Conservation (phyloP, 2,888 invertebrate species). For the Zonitis immaculata region DNA sequence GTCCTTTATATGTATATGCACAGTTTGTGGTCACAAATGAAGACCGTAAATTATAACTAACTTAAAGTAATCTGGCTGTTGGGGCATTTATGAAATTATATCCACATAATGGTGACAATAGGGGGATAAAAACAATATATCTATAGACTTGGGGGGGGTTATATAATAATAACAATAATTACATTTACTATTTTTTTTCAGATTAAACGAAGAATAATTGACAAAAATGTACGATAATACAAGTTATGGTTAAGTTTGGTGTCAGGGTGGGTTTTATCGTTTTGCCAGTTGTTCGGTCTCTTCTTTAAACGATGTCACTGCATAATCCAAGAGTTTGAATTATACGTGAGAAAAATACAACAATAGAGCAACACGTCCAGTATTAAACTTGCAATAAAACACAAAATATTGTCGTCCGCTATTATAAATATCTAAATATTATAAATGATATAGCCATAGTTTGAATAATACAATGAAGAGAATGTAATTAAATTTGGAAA, state of each 20-base stretch:
- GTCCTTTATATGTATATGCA: background rate
- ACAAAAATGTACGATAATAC: no score
- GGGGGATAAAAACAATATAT: background rate
- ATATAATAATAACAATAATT: background rate
- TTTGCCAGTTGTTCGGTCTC: background rate
- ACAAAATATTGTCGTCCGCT: no score
- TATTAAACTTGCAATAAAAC: background rate
- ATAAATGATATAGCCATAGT: no score
- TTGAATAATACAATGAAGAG: no score
- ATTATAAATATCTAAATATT: no score
- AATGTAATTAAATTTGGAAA: no score
- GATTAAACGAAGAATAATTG: no score
- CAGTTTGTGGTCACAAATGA: conserved; percentile 18
- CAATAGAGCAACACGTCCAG: background rate
- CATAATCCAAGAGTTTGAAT: background rate
- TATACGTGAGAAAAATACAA: conserved; percentile 1
- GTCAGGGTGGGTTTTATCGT: background rate
- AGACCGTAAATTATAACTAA: conserved; percentile 26
- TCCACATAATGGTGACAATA: background rate
- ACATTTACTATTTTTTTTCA: no score
- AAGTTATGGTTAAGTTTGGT: background rate
- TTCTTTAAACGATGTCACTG: background rate
- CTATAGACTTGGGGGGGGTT: no score
- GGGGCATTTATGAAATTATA: background rate
- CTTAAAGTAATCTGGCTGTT: conserved; percentile 21